A percentile compares a stretch with the other conserved stretches of the same genome.
Evolutionary conservation across 2,888 invertebrate species (phyloP).

Genomic region (Himalopsyche tibetana): DNA sequence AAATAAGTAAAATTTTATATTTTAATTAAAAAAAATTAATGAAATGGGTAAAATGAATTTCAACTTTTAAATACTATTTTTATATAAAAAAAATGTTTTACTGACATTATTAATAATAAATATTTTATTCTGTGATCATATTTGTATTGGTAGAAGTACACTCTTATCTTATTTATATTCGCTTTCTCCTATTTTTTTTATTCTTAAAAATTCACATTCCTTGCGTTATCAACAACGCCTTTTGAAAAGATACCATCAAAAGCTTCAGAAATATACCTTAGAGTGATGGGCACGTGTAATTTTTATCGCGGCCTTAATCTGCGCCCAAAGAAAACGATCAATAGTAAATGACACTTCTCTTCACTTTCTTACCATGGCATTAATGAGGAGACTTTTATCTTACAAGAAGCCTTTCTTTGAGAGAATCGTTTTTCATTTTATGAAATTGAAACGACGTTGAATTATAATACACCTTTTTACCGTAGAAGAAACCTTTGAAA

Average conservation of each 20-base stretch:
- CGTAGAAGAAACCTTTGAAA: too few species aligned
- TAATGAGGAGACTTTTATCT: conserved; percentile 11
- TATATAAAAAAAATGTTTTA: too few species aligned
- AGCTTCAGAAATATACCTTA: neutral
- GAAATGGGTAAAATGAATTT: too few species aligned
- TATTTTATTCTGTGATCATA: too few species aligned
- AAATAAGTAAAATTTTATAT: too few species aligned
- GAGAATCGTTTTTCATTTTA: neutral
- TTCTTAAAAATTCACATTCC: neutral
- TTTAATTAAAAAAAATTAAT: too few species aligned
- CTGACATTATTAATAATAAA: too few species aligned
- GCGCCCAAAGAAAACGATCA: conserved; percentile 29
- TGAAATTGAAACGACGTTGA: neutral
- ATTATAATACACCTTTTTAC: neutral
- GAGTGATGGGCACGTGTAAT: conserved; percentile 31
- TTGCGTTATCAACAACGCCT: neutral
- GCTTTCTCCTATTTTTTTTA: too few species aligned
- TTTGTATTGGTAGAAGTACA: too few species aligned
- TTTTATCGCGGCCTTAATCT: conserved; percentile 16
- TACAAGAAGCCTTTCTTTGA: neutral
- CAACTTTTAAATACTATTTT: too few species aligned
- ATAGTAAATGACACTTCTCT: conserved; percentile 1
- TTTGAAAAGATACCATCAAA: neutral
- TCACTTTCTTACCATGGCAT: neutral
- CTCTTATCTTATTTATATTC: too few species aligned